These are phyloP conservation scores for Dermatemys mawii DNA, from an alignment of 2,113 vertebrate species.

Conservation along the genomic window DNA sequence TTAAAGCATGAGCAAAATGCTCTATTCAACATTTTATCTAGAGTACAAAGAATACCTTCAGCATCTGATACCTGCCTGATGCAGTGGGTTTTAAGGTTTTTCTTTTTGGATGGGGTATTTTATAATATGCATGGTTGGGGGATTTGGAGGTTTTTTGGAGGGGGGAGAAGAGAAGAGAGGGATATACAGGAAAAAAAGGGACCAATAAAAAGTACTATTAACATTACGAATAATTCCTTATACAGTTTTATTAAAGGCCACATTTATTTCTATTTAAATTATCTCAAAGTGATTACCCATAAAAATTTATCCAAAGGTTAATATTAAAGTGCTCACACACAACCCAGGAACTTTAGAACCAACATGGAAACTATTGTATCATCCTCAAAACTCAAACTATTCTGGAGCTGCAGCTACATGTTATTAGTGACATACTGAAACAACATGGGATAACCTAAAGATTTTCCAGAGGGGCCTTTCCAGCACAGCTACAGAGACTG, in stretches of 20 bases:
- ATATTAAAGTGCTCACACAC: background rate
- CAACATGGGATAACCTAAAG: background rate
- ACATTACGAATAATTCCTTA: background rate
- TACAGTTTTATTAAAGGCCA: background rate
- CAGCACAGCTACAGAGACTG: background rate
- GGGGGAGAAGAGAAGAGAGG: background rate
- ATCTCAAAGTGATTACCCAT: background rate
- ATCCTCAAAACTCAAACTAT: background rate
- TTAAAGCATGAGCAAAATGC: background rate
- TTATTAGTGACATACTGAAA: background rate
- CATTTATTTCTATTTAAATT: background rate
- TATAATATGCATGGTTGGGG: background rate
- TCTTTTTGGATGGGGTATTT: background rate
- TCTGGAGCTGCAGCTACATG: background rate
- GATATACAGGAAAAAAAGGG: background rate
- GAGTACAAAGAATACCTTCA: background rate
- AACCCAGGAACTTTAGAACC: background rate
- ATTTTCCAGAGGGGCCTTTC: background rate
- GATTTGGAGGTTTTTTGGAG: background rate
- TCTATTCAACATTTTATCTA: background rate
- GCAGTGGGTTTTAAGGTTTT: background rate
- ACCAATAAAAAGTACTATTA: background rate
- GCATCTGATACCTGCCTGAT: background rate
- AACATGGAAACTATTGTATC: background rate
- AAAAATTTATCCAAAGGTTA: background rate